These are phyloP conservation scores for Stenoptilia bipunctidactyla DNA, from an alignment of 2,888 invertebrate genomes.

Conservation along the genomic window DNA sequence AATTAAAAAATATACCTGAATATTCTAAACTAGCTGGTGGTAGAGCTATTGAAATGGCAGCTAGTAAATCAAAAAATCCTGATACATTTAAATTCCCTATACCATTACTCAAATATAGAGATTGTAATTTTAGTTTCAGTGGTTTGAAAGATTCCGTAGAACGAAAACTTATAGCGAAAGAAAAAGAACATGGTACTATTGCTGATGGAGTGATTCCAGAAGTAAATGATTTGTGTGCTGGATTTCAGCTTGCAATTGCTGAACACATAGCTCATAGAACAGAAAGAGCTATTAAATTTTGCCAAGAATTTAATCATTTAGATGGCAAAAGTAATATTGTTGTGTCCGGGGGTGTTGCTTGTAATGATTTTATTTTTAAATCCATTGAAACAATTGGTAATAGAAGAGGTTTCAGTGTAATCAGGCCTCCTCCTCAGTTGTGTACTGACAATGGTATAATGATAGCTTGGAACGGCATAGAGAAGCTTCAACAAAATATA, in stretches of 20 bases:
- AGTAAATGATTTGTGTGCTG: constrained; percentile 87
- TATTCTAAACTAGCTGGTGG: constrained; percentile 86
- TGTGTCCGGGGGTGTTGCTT: constrained; percentile 96
- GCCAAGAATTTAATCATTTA: constrained; percentile 67
- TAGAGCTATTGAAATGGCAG: constrained; percentile 86
- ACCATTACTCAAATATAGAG: constrained; percentile 73
- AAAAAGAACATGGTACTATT: constrained; percentile 64
- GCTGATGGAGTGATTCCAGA: constrained; percentile 82
- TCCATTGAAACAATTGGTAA: constrained; percentile 78
- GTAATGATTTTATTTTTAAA: constrained; percentile 84
- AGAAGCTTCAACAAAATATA: constrained; percentile 71
- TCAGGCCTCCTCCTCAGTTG: constrained; percentile 83
- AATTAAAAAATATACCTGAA: constrained; percentile 81
- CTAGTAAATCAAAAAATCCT: constrained; percentile 75
- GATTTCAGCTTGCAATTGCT: constrained; percentile 80
- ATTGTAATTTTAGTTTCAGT: constrained; percentile 94
- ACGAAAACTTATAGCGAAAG: constrained; percentile 68
- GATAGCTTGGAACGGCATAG: constrained; percentile 99
- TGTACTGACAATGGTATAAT: constrained; percentile 99
- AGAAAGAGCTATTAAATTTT: constrained; percentile 86
- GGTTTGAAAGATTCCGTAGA: constrained; percentile 79
- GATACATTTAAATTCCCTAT: constrained; percentile 75
- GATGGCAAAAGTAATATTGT: constrained; percentile 73
- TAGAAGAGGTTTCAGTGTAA: constrained; percentile 74
- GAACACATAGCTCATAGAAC: constrained; percentile 86